Evolutionary conservation across 2,888 invertebrate species (phyloP).

Genomic region (Drosophila neoperkinsi): DNA sequence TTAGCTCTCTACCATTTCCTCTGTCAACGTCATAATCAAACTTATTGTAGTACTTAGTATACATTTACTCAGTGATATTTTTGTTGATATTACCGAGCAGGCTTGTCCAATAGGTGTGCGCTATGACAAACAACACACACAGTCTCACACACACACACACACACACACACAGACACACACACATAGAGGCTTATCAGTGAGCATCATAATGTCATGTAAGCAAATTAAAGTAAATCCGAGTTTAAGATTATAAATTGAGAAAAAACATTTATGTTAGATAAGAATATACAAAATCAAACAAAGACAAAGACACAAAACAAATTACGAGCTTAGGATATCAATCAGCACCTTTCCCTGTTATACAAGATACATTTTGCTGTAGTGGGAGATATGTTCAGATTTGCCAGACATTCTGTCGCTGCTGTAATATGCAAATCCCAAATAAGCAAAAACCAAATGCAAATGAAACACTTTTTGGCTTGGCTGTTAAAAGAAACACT

Average conservation of each 20-base stretch:
- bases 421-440: slow-evolving; percentile 37
- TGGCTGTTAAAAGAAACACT: slow-evolving; percentile 14
- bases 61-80: slow-evolving; percentile 19
- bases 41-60: slow-evolving; percentile 3
- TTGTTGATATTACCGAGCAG: slow-evolving; percentile 17
- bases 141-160: not conserved
- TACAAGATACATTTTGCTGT: slow-evolving; percentile 8
- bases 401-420: slow-evolving; percentile 28
- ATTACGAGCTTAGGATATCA: slow-evolving; percentile 18
- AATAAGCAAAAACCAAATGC: slow-evolving; percentile 16
- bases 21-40: slow-evolving; percentile 9
- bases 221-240: slow-evolving; percentile 11
- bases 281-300: not conserved
- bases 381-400: not conserved
- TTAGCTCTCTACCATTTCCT: slow-evolving; percentile 11
- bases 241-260: slow-evolving; percentile 19
- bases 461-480: slow-evolving; percentile 26
- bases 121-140: slow-evolving; percentile 15
- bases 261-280: slow-evolving; percentile 29
- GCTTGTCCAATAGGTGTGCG: slow-evolving; percentile 19
- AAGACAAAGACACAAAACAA: not conserved
- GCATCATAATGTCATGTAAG: slow-evolving; percentile 14
- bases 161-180: not conserved
- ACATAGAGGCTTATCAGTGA: slow-evolving; percentile 11
- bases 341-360: slow-evolving; percentile 13